Base-by-base conservation (phyloP, 2,797 vertebrate genomes). In the Pantherophis alleghaniensis region DNA sequence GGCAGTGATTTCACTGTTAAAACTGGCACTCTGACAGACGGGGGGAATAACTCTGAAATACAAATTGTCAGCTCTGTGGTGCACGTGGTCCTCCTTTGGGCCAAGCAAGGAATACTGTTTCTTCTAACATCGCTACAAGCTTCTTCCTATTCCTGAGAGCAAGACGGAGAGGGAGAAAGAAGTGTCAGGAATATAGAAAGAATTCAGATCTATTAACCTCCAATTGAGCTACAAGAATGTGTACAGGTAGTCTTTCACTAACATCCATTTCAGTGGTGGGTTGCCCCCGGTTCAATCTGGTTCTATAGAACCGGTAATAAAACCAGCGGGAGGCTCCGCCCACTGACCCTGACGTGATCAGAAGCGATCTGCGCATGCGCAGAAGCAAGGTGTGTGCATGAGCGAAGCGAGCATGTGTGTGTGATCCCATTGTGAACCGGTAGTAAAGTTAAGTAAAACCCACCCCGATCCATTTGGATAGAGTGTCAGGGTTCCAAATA, bases 21-120 rank as follows among this genome's bases (percentile, higher is more conserved):
- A 87, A 88, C 14, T 91, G 94, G 94, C 83, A 66, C 14, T 42
- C 37, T 83, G 56, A 14, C 53, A 93, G 92, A 7, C 88, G n/a
- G 56, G 92, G 92, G 88, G 66, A 90, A 91, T 91, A 74, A 86
- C 63, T 93, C 56, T 55, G 89, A 86, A 83, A n/a, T 61, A 13
- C 2, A 20, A 59, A 94, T 92, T 79, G 94, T n/a, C 95, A 95
- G 88, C 60, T 92, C 91, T 56, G 93, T 86, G 87, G 0, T 90
- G 92, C 88, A 92, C 28, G 11, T 56, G 26, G 14, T 11, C n/a
- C 86, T 79, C 69, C 59, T 89, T 20, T 13, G 60, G 0, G 0
- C 22, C 93, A 94, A 51, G 32, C 53, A 88, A 89, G 59, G 53
- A 86, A 88, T n/a, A 26, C 10, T 94, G 74, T 28, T 13, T 60